A percentile compares a stretch with the other conserved stretches of the same genome.
These are phyloP conservation scores for Thecocarcelia acutangulata DNA, from an alignment of 2,888 invertebrate species.

Conservation along the genomic window DNA sequence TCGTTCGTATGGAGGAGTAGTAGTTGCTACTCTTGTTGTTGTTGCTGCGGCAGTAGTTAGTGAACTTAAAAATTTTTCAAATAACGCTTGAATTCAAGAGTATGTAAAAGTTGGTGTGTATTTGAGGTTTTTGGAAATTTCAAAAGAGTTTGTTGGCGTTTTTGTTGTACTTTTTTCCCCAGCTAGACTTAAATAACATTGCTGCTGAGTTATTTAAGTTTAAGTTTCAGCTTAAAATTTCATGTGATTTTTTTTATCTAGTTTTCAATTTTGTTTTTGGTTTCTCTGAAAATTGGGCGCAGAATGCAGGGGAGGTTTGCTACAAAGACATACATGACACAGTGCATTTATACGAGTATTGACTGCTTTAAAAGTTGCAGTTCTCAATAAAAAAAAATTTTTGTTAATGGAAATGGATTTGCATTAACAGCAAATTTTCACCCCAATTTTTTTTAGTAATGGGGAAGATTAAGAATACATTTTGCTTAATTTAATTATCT, in stretches of 20 bases:
- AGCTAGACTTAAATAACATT: slow-evolving; percentile 39
- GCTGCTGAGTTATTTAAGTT: slow-evolving; percentile 54
- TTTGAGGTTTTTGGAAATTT: slow-evolving; percentile 46
- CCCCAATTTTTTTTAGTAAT: slow-evolving; percentile 3
- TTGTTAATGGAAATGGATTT: no score
- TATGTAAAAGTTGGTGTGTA: slow-evolving; percentile 36
- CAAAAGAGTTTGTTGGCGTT: slow-evolving; percentile 49
- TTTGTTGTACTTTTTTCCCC: slow-evolving; percentile 30
- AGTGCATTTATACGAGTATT: neutral
- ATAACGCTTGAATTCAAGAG: slow-evolving; percentile 39
- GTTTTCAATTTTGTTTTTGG: neutral
- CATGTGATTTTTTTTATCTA: slow-evolving; percentile 17
- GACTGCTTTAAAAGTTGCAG: neutral
- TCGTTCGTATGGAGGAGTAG: neutral
- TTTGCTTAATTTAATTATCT: no score
- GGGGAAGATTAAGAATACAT: no score
- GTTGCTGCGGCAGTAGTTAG: slow-evolving; percentile 31
- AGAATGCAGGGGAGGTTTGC: slow-evolving; percentile 12
- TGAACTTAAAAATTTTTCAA: slow-evolving; percentile 55
- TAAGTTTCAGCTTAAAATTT: slow-evolving; percentile 49
- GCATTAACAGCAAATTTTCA: neutral
- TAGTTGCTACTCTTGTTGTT: neutral
- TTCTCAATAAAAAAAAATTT: neutral
- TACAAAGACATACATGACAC: neutral
- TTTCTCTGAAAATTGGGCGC: neutral